Evolutionary conservation across 2,113 vertebrate genomes (phyloP), one percentile per base, ranked within the genome.

Genomic region (Ranitomeya imitator): DNA sequence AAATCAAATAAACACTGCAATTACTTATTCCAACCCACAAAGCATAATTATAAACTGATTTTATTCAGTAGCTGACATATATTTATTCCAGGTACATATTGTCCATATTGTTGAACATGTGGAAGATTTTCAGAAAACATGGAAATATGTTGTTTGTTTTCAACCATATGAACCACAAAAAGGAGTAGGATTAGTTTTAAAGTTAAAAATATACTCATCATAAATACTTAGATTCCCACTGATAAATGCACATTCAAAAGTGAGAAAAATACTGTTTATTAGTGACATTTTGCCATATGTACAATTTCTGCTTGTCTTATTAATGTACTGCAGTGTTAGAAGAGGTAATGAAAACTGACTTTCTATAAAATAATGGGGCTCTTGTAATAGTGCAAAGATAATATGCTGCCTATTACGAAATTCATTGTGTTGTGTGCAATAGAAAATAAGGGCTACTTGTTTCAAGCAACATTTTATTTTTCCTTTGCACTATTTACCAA

Each of bases 111-210:
- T 76, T 54, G 83, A 85, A 76, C 83, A 85, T 74, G 54, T 85
- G 83, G 83, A 55, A 37, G 69, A 10, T 45, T 60, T 85, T 57
- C 19, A 45, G 23, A 73, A 85, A 85, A 71, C 67, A 60, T 69
- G 26, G 15, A 85, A 85, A 85, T 85, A 85, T 85, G 83, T 85
- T 85, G 83, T 85, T 85, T 85, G 52, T 85, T 85, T 85, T 26
- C 26, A 59, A 13, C 83, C 83, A 85, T 74, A 85, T 85, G 83
- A 73, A 85, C 54, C 69, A 85, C 69, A 85, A 73, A 85, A 85
- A 85, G 65, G 14, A 71, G 21, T 10, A 71, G 74, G 83, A 76
- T 55, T 74, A 85, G 57, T 85, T 37, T 65, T 67, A 83, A 37
- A 69, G 52, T 81, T 81, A 81, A 59, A 81, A 81, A 81, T 81